A percentile compares a stretch with the other conserved stretches of the same genome.
Conservation (phyloP, 2,797 vertebrate genomes). For the Clarias laeviceps region DNA sequence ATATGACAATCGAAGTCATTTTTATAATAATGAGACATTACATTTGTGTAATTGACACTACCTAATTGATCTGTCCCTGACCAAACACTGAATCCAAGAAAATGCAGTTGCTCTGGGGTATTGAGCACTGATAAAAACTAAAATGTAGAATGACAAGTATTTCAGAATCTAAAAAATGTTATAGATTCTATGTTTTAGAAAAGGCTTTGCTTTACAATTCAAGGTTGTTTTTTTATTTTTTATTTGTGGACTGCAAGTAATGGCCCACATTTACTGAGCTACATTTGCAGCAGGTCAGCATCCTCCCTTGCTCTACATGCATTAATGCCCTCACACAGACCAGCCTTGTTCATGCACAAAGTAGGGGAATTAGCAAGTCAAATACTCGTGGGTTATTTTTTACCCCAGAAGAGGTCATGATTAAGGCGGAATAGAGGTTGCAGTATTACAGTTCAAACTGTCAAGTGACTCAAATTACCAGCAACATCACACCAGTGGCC, state of each 20-base stretch:
- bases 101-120: neutral
- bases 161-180: neutral
- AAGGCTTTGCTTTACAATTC: neutral
- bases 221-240: neutral
- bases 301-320: neutral
- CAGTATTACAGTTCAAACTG: constrained; percentile 42
- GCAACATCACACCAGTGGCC: constrained; percentile 24
- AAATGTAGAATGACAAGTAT: neutral
- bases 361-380: constrained; percentile 33
- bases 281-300: constrained; percentile 22
- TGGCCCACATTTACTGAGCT: neutral
- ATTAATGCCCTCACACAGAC: constrained; percentile 14
- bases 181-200: neutral
- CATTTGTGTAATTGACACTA: neutral
- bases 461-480: constrained; percentile 45
- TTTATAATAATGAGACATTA: neutral
- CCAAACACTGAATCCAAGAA: neutral
- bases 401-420: constrained; percentile 36
- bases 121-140: too few relatives aligned
- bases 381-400: constrained; percentile 40
- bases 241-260: neutral
- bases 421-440: constrained; percentile 35
- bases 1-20: neutral
- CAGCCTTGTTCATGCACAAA: constrained; percentile 10
- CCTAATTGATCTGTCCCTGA: neutral